These are phyloP conservation scores for Mythimna lalbum DNA, from an alignment of 2,888 invertebrate species.

Conservation along the genomic window DNA sequence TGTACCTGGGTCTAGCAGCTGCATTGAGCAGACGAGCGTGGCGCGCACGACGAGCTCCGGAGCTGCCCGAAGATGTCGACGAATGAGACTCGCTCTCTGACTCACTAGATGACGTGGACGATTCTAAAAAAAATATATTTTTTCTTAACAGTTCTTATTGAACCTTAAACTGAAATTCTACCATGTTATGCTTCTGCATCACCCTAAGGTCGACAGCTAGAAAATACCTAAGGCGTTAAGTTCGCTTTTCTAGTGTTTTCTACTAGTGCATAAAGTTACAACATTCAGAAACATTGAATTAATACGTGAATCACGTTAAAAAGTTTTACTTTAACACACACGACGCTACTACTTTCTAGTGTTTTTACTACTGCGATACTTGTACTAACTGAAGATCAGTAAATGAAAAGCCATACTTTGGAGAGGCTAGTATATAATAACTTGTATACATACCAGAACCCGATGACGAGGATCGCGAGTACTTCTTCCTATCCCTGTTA, in stretches of 20 bases:
- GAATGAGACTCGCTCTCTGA: slow-evolving; percentile 88
- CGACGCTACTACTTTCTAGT: too few species aligned
- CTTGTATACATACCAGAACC: slow-evolving; percentile 80
- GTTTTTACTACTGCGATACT: too few species aligned
- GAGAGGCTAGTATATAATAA: too few species aligned
- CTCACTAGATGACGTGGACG: slow-evolving; percentile 87
- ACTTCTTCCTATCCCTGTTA: slow-evolving; percentile 84
- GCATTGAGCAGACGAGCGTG: slow-evolving; percentile 86
- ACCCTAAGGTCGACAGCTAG: too few species aligned
- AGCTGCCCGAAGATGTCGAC: slow-evolving; percentile 87
- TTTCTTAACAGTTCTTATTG: too few species aligned
- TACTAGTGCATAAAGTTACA: too few species aligned
- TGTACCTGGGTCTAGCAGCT: slow-evolving; percentile 83
- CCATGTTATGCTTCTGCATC: too few species aligned
- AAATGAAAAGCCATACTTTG: background rate
- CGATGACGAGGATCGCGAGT: slow-evolving; percentile 87
- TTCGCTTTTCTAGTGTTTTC: too few species aligned
- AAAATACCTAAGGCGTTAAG: too few species aligned
- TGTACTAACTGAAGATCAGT: background rate
- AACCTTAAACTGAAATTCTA: background rate
- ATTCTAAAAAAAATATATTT: slow-evolving; percentile 72
- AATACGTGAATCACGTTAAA: background rate
- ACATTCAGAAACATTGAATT: too few species aligned
- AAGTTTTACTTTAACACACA: background rate
- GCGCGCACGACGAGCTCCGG: slow-evolving; percentile 83